phyloP scores from a whole-genome alignment of 2,113 vertebrate genomes.

The Hippocampus comes region DNA sequence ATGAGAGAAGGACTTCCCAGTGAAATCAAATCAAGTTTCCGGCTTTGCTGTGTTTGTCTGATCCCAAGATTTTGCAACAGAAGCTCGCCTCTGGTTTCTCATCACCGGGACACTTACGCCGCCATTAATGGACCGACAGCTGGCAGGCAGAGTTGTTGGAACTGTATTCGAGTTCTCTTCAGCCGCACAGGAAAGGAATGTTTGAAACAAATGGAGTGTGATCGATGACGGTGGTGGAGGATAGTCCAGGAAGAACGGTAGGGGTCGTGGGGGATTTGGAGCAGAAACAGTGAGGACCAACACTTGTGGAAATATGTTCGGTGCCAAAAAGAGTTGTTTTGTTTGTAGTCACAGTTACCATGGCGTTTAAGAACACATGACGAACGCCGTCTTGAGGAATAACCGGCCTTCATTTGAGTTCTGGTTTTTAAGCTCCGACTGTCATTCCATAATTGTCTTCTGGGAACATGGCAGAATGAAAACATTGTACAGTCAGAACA shows the following conservation, averaged over 20 bases:
- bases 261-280: background rate
- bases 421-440: background rate
- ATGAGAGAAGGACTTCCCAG: too few relatives aligned
- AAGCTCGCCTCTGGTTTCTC: conserved; percentile 34
- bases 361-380: background rate
- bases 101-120: background rate
- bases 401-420: background rate
- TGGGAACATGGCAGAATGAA: background rate
- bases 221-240: conserved; percentile 19
- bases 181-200: conserved; percentile 18
- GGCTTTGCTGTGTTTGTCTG: conserved; percentile 2
- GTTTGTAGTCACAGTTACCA: conserved; percentile 34
- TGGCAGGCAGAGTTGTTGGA: conserved; percentile 9
- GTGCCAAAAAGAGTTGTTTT: background rate
- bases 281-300: background rate
- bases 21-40: background rate
- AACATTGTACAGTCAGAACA: background rate
- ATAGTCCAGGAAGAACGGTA: conserved; percentile 5
- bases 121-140: conserved; percentile 4
- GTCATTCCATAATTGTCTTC: background rate
- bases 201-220: conserved; percentile 9
- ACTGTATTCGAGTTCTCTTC: background rate
- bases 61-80: conserved; percentile 9
- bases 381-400: background rate
- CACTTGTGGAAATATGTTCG: conserved; percentile 18